These are phyloP conservation scores for Chloropsis cyanopogon DNA, from an alignment of 2,113 vertebrate genomes.

Conservation along the genomic window DNA sequence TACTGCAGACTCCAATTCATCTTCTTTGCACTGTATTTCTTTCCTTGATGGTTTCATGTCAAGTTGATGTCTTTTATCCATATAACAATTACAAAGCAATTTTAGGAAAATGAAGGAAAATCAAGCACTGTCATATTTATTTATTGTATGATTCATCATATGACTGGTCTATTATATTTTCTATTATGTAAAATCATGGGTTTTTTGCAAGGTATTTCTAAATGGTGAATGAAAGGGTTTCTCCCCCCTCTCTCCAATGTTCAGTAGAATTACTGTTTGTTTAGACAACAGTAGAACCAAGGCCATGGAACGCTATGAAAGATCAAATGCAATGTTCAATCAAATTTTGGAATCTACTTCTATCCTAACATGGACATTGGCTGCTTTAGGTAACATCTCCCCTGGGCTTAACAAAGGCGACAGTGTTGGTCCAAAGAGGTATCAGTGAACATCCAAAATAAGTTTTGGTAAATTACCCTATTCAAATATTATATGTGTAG, in stretches of 20 bases:
- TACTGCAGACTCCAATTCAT: neutral
- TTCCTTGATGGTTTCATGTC: neutral
- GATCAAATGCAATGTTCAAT: neutral
- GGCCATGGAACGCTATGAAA: neutral
- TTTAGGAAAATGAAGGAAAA: conserved; percentile 20
- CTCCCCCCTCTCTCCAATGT: rapidly evolving
- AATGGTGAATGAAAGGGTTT: neutral
- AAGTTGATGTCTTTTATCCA: neutral
- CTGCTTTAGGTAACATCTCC: neutral
- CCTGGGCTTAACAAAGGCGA: neutral
- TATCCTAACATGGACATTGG: neutral
- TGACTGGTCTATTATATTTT: neutral
- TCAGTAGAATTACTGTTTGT: neutral
- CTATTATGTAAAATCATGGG: neutral
- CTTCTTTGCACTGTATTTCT: neutral
- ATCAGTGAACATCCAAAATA: neutral
- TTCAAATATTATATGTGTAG: neutral
- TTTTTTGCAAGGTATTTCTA: neutral
- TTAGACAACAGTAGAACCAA: neutral
- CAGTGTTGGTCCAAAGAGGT: neutral
- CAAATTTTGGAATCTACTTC: neutral
- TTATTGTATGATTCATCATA: neutral
- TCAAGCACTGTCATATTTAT: neutral
- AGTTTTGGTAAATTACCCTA: neutral
- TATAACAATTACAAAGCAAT: conserved; percentile 6